Base-by-base conservation (phyloP, 2,888 invertebrate species). In the Nephrotoma guestfalica region DNA sequence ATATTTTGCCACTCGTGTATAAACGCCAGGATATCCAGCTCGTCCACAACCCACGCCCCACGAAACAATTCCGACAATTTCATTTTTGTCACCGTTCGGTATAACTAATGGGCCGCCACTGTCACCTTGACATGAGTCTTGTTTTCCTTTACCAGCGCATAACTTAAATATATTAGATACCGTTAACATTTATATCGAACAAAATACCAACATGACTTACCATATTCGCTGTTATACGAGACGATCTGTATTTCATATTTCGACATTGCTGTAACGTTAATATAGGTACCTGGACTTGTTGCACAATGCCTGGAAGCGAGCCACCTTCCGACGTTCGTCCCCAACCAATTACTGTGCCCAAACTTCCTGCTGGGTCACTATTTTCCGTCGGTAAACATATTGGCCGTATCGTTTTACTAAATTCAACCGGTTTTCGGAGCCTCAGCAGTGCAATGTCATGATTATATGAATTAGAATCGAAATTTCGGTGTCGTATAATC, bases 101-200 rank as follows among this genome's bases (percentile, higher is more conserved):
- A 97, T 91, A 0, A 97, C 92, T 83, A 97, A 92, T 0, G 97
- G 97, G 0, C 97, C 97, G 15, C 97, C 97, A 88, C 96, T 96
- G 90, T 97, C 97, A 0, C 97, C 97, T 91, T 97, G 97, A 89
- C 97, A 97, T 0, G 97, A 97, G 91, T 97, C 97, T 89, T 95
- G 95, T 6, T 94, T 93, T 2, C 96, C 95, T 88, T 94, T 93
- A 13, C 97, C 97, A 7, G 97, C 97, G 90, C 97, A 97, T 87
- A 97, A 90, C 93, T 93, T 89, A 11, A 90, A 90, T 13, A 86
- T 71, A 57, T 85, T n/a, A 41, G 15, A 30, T 7, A 47, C 85
- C 3, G 18, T 43, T 85, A 83, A 87, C 51, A 51, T 84, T 86
- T 51, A 0, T 40, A 86, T 41, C 84, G 42, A 41, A 42, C 83